phyloP scores from a whole-genome alignment of 2,888 invertebrate species.

The Sphaerophoria rueppellii region DNA sequence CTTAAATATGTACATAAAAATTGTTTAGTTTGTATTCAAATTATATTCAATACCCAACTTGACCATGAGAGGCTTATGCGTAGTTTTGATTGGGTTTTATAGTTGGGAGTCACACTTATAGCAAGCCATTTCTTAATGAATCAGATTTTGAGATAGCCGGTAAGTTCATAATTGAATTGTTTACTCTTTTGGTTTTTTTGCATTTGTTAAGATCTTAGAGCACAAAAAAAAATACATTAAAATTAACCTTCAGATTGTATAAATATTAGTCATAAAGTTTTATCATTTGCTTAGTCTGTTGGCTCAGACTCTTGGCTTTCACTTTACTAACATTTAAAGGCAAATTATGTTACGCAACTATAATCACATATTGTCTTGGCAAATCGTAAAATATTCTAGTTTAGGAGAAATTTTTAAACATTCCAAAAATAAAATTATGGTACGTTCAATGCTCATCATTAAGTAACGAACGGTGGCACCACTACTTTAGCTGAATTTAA shows the following conservation, averaged over 20 bases:
- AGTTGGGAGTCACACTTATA: conserved; percentile 17
- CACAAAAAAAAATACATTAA: not conserved
- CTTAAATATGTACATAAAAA: conserved; percentile 7
- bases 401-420: too few relatives aligned
- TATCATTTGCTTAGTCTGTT: not conserved
- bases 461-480: too few relatives aligned
- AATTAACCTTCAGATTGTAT: not conserved
- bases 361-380: too few relatives aligned
- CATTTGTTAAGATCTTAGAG: not conserved
- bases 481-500: too few relatives aligned
- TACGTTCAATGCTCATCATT: too few relatives aligned
- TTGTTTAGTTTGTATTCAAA: conserved; percentile 13
- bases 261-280: not conserved
- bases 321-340: not conserved
- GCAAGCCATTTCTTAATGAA: conserved; percentile 22
- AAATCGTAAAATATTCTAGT: too few relatives aligned
- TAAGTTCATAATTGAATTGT: not conserved
- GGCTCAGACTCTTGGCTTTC: not conserved
- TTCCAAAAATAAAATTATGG: too few relatives aligned
- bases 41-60: conserved; percentile 15
- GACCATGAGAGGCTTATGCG: conserved; percentile 1
- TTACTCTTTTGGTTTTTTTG: conserved; percentile 12
- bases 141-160: not conserved
- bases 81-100: not conserved
- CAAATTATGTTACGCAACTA: too few relatives aligned